Percentiles rank a stretch among this genome's conserved stretches.
phyloP scores from a whole-genome alignment of 2,888 invertebrate genomes.

The Sminthurides aquaticus region DNA sequence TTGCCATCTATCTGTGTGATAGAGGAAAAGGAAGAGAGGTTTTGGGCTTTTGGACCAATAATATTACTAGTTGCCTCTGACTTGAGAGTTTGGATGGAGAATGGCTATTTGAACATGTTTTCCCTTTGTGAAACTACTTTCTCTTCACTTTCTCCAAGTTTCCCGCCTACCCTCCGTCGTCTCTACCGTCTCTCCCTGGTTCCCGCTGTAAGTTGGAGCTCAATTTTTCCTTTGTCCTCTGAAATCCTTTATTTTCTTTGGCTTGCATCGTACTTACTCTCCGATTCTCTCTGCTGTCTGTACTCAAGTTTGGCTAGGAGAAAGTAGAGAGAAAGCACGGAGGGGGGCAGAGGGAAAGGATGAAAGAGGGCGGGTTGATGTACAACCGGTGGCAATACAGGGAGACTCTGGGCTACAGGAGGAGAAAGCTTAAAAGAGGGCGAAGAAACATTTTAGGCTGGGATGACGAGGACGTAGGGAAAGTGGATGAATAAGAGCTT shows the following conservation, averaged over 20 bases:
- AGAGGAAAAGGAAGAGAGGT: constrained; percentile 1
- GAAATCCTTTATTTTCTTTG: background rate
- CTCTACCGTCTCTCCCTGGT: background rate
- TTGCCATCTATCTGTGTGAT: background rate
- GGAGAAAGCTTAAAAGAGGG: too few species aligned
- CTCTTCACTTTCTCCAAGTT: background rate
- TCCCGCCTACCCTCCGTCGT: background rate
- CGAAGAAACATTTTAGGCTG: too few species aligned
- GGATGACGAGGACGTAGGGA: too few species aligned
- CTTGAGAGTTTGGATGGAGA: background rate
- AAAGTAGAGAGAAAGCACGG: constrained; percentile 4
- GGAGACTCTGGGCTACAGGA: background rate
- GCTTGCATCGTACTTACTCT: constrained; percentile 1
- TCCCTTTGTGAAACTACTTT: background rate
- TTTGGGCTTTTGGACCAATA: background rate
- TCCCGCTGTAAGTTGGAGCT: constrained; percentile 17
- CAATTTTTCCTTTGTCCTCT: constrained; percentile 12
- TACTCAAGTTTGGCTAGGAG: constrained; percentile 8
- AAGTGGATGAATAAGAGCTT: too few species aligned
- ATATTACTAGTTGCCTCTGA: background rate
- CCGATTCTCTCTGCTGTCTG: constrained; percentile 8
- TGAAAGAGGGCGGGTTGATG: background rate
- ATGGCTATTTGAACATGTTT: background rate
- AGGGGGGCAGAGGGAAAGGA: constrained; percentile 14
- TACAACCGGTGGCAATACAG: background rate